Base-by-base conservation (phyloP, 2,113 vertebrate genomes). In the Butastur rufipennis region DNA sequence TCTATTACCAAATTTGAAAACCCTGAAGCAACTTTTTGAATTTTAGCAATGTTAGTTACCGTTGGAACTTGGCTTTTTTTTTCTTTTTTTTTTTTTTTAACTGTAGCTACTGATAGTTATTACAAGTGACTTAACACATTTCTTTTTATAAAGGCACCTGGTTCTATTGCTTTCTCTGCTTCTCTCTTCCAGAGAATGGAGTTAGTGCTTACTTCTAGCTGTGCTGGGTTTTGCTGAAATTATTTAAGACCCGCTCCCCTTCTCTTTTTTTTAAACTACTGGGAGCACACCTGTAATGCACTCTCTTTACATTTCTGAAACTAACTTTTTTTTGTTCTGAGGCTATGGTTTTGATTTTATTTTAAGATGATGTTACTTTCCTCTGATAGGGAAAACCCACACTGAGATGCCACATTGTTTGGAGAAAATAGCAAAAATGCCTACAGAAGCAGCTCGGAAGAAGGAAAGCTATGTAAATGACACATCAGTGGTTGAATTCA, bases 101-200 rank as follows among this genome's bases (percentile, higher is more conserved):
- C 65, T 80, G 20, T 21, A 93, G 45, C 29, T 78, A 25, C 43
- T 96, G 71, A 66, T 95, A 38, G n/a, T 88, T 94, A 93, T 88
- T 97, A 47, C 52, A 93, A 87, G 67, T 74, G 86, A 94, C 61
- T 97, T 81, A 91, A 78, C 18, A 72, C 15, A 86, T 80, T 91
- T 97, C 20, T 79, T 97, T 95, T 90, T 82, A 68, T 84, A n/a
- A 95, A 88, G 66, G 42, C 68, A 91, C 27, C n/a, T 42, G 88
- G 21, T 82, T 50, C 58, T 82, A n/a, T 87, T 56, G 29, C 9
- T 78, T 85, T 58, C 31, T 84, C 56, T 58, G 14, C 38, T 13
- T 84, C 13, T 79, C 36, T 94, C 23, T 92, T 86, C 50, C 50
- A 55, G 40, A 84, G 25, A 89, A n/a, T 4, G 6, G 34, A 48